Evolutionary conservation across 2,888 invertebrate species (phyloP), one percentile per base, ranked within the genome.

Genomic region (Drosophila infuscata): DNA sequence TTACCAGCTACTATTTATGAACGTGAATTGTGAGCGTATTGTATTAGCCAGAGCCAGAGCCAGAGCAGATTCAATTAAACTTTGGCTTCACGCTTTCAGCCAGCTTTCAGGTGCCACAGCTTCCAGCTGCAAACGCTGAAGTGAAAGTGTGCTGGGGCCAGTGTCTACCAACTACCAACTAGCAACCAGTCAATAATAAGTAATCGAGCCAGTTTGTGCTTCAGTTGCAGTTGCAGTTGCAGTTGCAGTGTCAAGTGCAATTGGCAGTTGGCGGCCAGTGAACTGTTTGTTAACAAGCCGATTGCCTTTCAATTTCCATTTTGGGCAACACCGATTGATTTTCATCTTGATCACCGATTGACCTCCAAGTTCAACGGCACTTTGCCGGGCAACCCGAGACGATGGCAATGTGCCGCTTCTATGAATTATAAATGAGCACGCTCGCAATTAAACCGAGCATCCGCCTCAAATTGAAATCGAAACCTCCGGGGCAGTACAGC

Each of bases 381-480:
- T 75, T 53, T 57, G 43, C 54, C 0, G 29, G 17, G 81, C 71
- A 79, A 81, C 73, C 69, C 49, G 76, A 89, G 79, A 73, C 57
- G 69, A 33, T 12, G 54, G n/a, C 56, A 33, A 70, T 52, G 63
- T 46, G 59, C 51, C 56, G 71, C 73, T 65, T 74, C 66, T 76
- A 88, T 85, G 80, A 88, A 77, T 79, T 84, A 82, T 81, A 71
- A 58, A 65, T 79, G 67, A 72, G 59, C 75, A 49, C 57, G 62
- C 57, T 70, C 52, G 69, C 90, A 87, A 88, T 90, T 88, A 87
- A 86, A 69, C 67, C 80, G 70, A 76, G 75, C 88, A 88, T 90
- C 91, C 91, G 90, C 77, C 78, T 78, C 57, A 73, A 74, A 91
- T 87, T 91, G 91, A 90, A 90, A 91, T 89, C 87, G 90, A 90